phyloP scores from a whole-genome alignment of 2,113 vertebrate species.

The Cavia porcellus region DNA sequence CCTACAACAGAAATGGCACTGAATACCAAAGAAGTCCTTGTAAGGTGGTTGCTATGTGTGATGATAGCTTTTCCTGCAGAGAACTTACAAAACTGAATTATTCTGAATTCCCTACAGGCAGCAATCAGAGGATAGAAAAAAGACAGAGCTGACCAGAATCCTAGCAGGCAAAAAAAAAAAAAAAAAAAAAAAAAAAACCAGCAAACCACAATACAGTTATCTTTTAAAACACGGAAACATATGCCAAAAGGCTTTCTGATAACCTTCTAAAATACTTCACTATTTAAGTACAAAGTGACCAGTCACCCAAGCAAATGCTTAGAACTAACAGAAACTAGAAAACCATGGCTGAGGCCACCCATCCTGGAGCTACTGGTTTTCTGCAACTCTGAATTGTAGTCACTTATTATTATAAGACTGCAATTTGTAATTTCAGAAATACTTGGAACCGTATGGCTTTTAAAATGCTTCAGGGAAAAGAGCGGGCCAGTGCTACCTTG shows the following conservation, averaged over 20 bases:
- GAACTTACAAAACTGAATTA: not conserved
- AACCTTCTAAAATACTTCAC: not conserved
- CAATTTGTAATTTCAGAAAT: conserved; percentile 48
- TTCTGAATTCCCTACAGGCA: conserved; percentile 13
- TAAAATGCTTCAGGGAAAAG: not conserved
- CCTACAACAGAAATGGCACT: not conserved
- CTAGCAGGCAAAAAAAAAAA: not conserved
- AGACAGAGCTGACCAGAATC: not conserved
- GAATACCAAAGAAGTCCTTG: conserved; percentile 29
- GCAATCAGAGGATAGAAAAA: not conserved
- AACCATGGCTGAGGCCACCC: not conserved
- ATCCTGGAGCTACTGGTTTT: not conserved
- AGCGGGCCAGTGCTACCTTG: not conserved
- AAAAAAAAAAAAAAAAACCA: not conserved
- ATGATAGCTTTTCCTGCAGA: not conserved
- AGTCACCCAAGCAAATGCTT: not conserved
- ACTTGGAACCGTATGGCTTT: not conserved
- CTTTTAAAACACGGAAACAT: not conserved
- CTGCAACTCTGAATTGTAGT: conserved; percentile 15
- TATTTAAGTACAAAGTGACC: not conserved
- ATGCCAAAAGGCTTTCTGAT: not conserved
- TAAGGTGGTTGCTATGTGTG: not conserved
- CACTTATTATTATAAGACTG: not conserved
- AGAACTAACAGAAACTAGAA: not conserved
- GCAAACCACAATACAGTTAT: not conserved